Percentiles rank a stretch among this genome's conserved stretches.
phyloP scores from a whole-genome alignment of 2,113 vertebrate genomes.

The Aldabrachelys gigantea region DNA sequence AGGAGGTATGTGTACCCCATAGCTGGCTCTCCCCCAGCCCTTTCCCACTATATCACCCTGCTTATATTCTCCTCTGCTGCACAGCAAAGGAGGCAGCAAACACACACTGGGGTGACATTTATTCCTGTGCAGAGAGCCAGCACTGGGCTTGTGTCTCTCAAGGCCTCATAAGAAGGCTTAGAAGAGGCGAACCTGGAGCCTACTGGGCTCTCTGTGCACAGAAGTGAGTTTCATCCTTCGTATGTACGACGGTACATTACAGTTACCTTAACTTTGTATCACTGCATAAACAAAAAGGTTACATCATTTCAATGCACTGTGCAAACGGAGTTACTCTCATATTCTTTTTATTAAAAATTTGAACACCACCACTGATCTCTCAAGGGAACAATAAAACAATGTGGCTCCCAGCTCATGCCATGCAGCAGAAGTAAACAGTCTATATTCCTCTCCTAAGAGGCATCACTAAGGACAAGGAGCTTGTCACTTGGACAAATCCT shows the following conservation, averaged over 20 bases:
- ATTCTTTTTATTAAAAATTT: background rate
- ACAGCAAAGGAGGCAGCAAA: background rate
- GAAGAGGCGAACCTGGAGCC: background rate
- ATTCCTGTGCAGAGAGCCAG: background rate
- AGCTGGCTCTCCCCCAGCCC: background rate
- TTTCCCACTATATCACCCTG: conserved; percentile 24
- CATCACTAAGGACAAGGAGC: background rate
- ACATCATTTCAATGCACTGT: background rate
- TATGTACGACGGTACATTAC: background rate
- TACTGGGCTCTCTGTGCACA: conserved; percentile 11
- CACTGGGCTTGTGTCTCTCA: background rate
- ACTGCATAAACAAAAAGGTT: background rate
- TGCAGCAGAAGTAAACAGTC: fast-evolving
- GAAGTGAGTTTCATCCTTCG: conserved; percentile 30
- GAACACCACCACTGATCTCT: too few species aligned
- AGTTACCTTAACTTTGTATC: background rate
- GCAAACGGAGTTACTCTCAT: background rate
- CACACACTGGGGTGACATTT: conserved; percentile 3
- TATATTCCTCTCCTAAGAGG: background rate
- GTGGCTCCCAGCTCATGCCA: background rate
- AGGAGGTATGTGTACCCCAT: too few species aligned
- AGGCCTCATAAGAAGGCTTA: background rate
- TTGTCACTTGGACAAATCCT: background rate
- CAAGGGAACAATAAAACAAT: background rate
- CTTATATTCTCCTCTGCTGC: background rate